Evolutionary conservation across 1,140 invertebrate species (phyloP).

Genomic region (Drusus annulatus): DNA sequence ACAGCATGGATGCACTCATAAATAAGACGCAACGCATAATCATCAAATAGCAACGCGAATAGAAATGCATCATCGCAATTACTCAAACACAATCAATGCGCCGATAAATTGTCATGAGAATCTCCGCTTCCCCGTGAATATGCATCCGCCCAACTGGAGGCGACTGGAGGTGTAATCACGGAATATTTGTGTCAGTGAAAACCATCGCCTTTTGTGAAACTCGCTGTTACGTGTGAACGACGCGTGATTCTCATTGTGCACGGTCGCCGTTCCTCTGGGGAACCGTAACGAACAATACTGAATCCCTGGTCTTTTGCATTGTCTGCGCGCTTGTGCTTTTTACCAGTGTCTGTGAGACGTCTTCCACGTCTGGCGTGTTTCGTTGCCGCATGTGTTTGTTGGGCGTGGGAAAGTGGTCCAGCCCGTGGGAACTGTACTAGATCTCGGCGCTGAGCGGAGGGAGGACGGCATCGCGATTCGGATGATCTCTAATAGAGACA

Average conservation of each 20-base stretch:
- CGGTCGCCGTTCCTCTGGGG: slow-evolving; percentile 11
- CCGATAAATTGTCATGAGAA: slow-evolving; percentile 33
- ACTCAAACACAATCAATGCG: slow-evolving; percentile 16
- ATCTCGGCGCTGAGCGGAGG: not conserved
- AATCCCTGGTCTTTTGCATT: not conserved
- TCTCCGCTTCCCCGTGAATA: slow-evolving; percentile 7
- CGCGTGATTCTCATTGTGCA: slow-evolving; percentile 40
- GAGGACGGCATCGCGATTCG: not conserved
- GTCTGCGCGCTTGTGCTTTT: not conserved
- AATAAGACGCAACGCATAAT: not conserved
- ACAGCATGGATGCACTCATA: not conserved
- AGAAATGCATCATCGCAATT: slow-evolving; percentile 31
- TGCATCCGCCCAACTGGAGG: slow-evolving; percentile 12
- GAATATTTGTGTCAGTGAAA: slow-evolving; percentile 59
- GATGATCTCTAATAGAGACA: slow-evolving; percentile 23
- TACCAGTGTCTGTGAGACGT: too few relatives aligned
- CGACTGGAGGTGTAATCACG: slow-evolving; percentile 47
- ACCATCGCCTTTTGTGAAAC: slow-evolving; percentile 40
- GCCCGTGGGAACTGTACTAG: slow-evolving; percentile 26
- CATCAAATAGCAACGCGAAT: slow-evolving; percentile 6
- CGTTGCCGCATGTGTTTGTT: not conserved
- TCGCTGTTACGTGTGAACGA: slow-evolving; percentile 42
- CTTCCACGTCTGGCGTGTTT: too few relatives aligned
- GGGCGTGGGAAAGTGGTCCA: slow-evolving; percentile 35
- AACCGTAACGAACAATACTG: not conserved